Evolutionary conservation across 1,140 invertebrate genomes (phyloP).

Genomic region (Choristoneura fumiferana): DNA sequence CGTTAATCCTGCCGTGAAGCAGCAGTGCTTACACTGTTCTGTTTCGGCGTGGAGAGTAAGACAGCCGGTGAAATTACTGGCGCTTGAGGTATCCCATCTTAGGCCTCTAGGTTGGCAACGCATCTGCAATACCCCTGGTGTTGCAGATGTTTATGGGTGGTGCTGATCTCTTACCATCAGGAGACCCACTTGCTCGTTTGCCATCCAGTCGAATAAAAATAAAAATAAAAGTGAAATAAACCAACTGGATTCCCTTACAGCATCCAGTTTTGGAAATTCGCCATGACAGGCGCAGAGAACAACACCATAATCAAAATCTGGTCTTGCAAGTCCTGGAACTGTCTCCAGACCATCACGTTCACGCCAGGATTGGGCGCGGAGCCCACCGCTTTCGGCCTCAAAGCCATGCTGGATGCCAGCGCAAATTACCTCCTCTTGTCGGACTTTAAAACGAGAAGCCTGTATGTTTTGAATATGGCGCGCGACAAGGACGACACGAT

Average conservation of each 20-base stretch:
- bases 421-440: conserved; percentile 91
- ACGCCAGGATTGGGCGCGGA: conserved; percentile 60
- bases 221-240: too few species aligned
- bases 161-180: too few species aligned
- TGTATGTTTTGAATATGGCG: conserved; percentile 88
- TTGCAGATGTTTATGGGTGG: too few species aligned
- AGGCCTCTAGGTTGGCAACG: too few species aligned
- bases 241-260: conserved; percentile 68
- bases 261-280: conserved; percentile 95
- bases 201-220: too few species aligned
- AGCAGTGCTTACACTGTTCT: too few species aligned
- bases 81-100: too few species aligned
- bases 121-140: too few species aligned
- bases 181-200: too few species aligned
- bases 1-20: too few species aligned
- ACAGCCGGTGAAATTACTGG: too few species aligned
- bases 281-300: conserved; percentile 92
- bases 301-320: conserved; percentile 96
- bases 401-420: conserved; percentile 89
- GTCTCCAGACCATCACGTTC: conserved; percentile 92
- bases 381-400: conserved; percentile 78
- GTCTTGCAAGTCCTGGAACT: conserved; percentile 96
- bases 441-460: conserved; percentile 87
- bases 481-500: conserved; percentile 47
- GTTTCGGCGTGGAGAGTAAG: too few species aligned